Base-by-base conservation (phyloP, 1,140 invertebrate genomes). In the Centruroides vittatus region DNA sequence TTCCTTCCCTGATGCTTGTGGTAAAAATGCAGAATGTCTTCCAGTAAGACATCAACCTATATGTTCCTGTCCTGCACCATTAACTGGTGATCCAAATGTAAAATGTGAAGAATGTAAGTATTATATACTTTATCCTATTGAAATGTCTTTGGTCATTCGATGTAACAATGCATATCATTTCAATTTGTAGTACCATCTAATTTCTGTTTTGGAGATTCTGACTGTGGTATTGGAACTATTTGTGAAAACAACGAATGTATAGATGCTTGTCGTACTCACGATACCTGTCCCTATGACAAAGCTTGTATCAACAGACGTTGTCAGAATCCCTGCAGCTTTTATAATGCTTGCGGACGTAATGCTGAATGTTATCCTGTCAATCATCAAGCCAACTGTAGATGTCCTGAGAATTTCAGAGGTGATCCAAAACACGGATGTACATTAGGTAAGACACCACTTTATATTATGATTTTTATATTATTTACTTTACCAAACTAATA, bases 281-380 rank as follows among this genome's bases (percentile, higher is more conserved):
- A 82, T 78, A 88, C 92, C 77, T 94, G 91, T 78, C 82, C 88
- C 64, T 84, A 85, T 76, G 88, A 92, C 75, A 88, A 89, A 78
- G 86, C 88, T 72, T 94, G 91, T 80, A 83, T 90, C 74, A 85
- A 86, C 76, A 70, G 79, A 82, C 84, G 82, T 67, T 94, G 89
- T 72, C 79, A 82, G 59, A 84, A 83, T 63, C 85, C 88, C 1
- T 93, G 87, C 72, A 74, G 79, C 47, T 79, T 82, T 23, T 86
- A 86, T 12, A 84, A 85, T 53, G 79, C 67, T 60, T 90, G 88
- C 72, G 86, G 86, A 4, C 74, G 79, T 47, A 83, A 86, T 70
- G 83, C 86, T 3, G 81, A 87, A 65, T 91, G 88, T 69, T 76
- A 78, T 56, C 82, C 88, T 4, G 81, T 84, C 11, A 84, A 84